Conservation (phyloP, 2,888 invertebrate species). For the Tholera decimalis region DNA sequence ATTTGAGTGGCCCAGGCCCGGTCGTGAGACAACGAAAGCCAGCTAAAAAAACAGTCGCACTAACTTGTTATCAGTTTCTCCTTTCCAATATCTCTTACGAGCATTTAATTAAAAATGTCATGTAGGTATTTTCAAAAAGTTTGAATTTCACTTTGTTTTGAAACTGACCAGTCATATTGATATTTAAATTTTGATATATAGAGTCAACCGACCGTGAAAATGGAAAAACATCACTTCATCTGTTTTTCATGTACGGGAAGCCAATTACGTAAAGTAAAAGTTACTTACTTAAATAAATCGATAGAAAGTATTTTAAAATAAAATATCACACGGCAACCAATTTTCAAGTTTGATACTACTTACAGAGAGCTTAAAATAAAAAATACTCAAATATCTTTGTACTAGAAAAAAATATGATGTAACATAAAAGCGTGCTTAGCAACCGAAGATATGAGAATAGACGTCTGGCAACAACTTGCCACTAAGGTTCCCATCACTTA, state of each 20-base stretch:
- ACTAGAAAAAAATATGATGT: not conserved
- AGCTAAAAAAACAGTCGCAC: too few species aligned
- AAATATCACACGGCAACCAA: not conserved
- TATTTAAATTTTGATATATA: slow-evolving; percentile 14
- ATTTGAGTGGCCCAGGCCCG: too few species aligned
- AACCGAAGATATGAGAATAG: slow-evolving; percentile 6
- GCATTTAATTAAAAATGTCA: too few species aligned
- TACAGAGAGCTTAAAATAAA: not conserved
- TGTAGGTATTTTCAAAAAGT: not conserved
- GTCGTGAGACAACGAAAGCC: too few species aligned
- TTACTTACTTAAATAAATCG: not conserved
- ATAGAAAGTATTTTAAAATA: slow-evolving; percentile 16
- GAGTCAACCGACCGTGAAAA: slow-evolving; percentile 22
- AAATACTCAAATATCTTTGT: not conserved
- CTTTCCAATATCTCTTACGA: not conserved
- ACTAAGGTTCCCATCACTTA: slow-evolving; percentile 39
- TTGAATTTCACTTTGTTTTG: slow-evolving; percentile 14
- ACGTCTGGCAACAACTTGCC: slow-evolving; percentile 42
- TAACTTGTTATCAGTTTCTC: slow-evolving; percentile 9
- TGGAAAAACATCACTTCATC: not conserved
- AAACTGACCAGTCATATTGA: slow-evolving; percentile 4
- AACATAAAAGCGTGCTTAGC: slow-evolving; percentile 11
- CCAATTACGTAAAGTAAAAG: slow-evolving; percentile 8
- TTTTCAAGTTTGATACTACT: not conserved
- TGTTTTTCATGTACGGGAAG: slow-evolving; percentile 1